Evolutionary conservation across 1,140 invertebrate genomes (phyloP).

Genomic region (Drosophila takahashii): DNA sequence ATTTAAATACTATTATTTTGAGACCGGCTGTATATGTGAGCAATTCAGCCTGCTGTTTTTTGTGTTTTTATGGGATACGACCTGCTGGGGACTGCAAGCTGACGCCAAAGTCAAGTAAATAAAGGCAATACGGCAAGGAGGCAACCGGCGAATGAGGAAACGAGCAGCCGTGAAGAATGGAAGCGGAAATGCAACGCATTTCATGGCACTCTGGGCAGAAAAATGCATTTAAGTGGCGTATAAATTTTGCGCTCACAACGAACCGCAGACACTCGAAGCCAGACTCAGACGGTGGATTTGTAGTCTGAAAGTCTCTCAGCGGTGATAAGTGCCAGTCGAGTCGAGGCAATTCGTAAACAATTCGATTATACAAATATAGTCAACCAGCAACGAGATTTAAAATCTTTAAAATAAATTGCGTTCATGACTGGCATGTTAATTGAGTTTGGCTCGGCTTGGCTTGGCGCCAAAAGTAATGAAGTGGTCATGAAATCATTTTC

Average conservation of each 20-base stretch:
- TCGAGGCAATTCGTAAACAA: slow-evolving; percentile 33
- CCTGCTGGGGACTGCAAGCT: slow-evolving; percentile 30
- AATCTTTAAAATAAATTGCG: not conserved
- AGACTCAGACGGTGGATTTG: slow-evolving; percentile 15
- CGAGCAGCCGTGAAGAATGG: slow-evolving; percentile 20
- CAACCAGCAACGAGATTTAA: slow-evolving; percentile 12
- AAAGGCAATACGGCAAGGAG: slow-evolving; percentile 14
- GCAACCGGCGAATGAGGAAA: slow-evolving; percentile 2
- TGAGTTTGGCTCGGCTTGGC: slow-evolving; percentile 27
- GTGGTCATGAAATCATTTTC: slow-evolving; percentile 34
- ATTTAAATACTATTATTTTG: not conserved
- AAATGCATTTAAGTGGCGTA: slow-evolving; percentile 66
- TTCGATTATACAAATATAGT: slow-evolving; percentile 16
- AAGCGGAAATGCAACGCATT: slow-evolving; percentile 51
- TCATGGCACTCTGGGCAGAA: slow-evolving; percentile 48
- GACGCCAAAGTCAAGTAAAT: slow-evolving; percentile 53
- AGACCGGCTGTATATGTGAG: slow-evolving; percentile 1
- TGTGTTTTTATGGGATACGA: not conserved
- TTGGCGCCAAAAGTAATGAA: slow-evolving; percentile 31
- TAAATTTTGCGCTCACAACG: slow-evolving; percentile 54
- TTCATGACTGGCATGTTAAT: slow-evolving; percentile 42
- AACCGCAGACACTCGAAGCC: slow-evolving; percentile 23
- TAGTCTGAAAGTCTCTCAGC: slow-evolving; percentile 3
- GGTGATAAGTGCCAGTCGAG: slow-evolving; percentile 39
- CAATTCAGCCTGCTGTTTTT: not conserved